These are phyloP conservation scores for Sinhomidia bicolor DNA, from an alignment of 2,888 invertebrate genomes.

Conservation along the genomic window DNA sequence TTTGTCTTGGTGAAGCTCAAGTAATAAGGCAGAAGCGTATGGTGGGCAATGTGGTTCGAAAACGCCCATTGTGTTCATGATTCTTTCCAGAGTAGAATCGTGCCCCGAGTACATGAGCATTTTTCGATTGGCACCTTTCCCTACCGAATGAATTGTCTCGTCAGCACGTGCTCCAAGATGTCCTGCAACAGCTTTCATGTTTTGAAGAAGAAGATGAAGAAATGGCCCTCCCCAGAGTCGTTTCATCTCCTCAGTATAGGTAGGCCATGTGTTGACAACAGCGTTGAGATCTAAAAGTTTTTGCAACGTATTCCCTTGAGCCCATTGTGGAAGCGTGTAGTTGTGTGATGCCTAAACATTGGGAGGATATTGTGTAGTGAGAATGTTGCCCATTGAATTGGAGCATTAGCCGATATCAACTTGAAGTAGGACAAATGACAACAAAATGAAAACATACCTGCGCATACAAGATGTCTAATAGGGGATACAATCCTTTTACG, in stretches of 20 bases:
- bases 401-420: too few relatives aligned
- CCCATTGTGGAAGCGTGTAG: slow-evolving; percentile 88
- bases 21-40: slow-evolving; percentile 88
- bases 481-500: slow-evolving; percentile 83
- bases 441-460: slow-evolving; percentile 39
- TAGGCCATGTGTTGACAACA: slow-evolving; percentile 85
- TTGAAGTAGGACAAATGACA: too few relatives aligned
- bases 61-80: slow-evolving; percentile 89
- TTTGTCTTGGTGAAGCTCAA: slow-evolving; percentile 86
- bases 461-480: slow-evolving; percentile 57
- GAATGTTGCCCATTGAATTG: too few relatives aligned
- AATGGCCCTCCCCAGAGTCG: slow-evolving; percentile 83
- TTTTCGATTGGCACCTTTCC: slow-evolving; percentile 83
- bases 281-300: slow-evolving; percentile 85
- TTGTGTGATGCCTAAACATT: slow-evolving; percentile 83
- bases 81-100: slow-evolving; percentile 90
- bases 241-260: slow-evolving; percentile 81
- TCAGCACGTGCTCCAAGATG: background rate
- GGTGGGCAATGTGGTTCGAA: slow-evolving; percentile 87
- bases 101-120: slow-evolving; percentile 90
- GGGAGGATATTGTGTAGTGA: too few relatives aligned
- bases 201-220: slow-evolving; percentile 70
- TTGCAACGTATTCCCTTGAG: slow-evolving; percentile 86
- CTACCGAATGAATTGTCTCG: slow-evolving; percentile 80
- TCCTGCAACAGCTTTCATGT: slow-evolving; percentile 71